Conservation (phyloP, 1,140 invertebrate species). For the Nebria ingens region DNA sequence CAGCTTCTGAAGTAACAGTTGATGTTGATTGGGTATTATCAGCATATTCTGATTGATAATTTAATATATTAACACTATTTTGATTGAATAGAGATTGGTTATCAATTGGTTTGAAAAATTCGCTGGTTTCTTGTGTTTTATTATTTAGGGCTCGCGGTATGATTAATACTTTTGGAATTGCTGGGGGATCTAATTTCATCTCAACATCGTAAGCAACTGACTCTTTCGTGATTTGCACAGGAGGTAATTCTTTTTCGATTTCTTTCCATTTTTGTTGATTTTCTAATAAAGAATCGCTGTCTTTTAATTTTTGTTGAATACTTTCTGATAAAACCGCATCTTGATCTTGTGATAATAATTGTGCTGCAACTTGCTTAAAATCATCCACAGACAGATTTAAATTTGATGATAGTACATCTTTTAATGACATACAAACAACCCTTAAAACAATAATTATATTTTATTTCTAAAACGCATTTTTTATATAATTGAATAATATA, state of each 20-base stretch:
- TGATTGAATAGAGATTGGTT: slow-evolving; percentile 1
- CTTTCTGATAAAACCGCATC: background rate
- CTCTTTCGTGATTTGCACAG: background rate
- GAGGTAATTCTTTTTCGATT: slow-evolving; percentile 15
- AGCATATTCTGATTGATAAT: background rate
- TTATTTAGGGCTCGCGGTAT: background rate
- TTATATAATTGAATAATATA: slow-evolving; percentile 14
- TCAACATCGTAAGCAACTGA: slow-evolving; percentile 14
- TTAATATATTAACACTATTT: slow-evolving; percentile 10
- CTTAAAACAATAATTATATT: slow-evolving; percentile 28
- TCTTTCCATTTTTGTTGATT: slow-evolving; percentile 12
- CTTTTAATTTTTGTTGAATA: background rate
- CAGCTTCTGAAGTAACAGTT: slow-evolving; percentile 13
- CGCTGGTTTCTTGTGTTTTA: background rate
- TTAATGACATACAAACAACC: slow-evolving; percentile 35
- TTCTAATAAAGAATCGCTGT: slow-evolving; percentile 10
- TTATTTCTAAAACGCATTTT: background rate
- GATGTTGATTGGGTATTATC: slow-evolving; percentile 6
- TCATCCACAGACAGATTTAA: slow-evolving; percentile 36
- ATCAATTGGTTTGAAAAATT: background rate
- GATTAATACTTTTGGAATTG: slow-evolving; percentile 11
- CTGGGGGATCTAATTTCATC: slow-evolving; percentile 19
- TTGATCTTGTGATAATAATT: slow-evolving; percentile 32
- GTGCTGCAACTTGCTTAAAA: slow-evolving; percentile 33
- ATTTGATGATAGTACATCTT: slow-evolving; percentile 34